These are phyloP conservation scores for Drosophila glabriapex DNA, from an alignment of 2,888 invertebrate species.

Conservation along the genomic window DNA sequence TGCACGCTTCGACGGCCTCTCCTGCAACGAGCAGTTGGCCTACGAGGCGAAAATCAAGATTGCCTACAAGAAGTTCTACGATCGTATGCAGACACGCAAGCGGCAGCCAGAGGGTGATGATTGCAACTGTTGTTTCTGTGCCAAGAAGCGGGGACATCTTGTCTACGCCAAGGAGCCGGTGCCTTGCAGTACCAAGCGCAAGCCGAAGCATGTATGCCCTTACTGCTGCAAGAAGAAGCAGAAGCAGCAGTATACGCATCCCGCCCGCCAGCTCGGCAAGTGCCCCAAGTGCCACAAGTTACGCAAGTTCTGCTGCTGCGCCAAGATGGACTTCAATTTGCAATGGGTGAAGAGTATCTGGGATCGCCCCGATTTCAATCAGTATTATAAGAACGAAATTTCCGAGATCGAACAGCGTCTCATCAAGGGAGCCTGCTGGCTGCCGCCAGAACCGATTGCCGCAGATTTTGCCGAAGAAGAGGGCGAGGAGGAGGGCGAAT, in stretches of 20 bases:
- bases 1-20: constrained; percentile 80
- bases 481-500: constrained; percentile 38
- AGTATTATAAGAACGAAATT: constrained; percentile 79
- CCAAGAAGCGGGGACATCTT: constrained; percentile 79
- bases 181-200: constrained; percentile 67
- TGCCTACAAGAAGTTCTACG: constrained; percentile 81
- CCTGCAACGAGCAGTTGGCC: constrained; percentile 77
- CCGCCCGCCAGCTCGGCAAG: constrained; percentile 63
- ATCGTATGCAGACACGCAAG: constrained; percentile 80
- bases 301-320: constrained; percentile 73
- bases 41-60: constrained; percentile 80
- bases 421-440: constrained; percentile 71
- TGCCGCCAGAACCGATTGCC: constrained; percentile 58
- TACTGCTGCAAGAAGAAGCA: constrained; percentile 77
- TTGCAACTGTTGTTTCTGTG: constrained; percentile 83
- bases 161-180: constrained; percentile 75
- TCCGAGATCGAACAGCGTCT: constrained; percentile 71
- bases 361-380: constrained; percentile 80
- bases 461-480: constrained; percentile 43
- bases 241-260: constrained; percentile 63
- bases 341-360: constrained; percentile 83
- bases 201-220: constrained; percentile 70
- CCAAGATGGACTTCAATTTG: constrained; percentile 78
- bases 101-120: constrained; percentile 76
- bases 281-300: constrained; percentile 81